Evolutionary conservation across 1,140 invertebrate genomes (phyloP).

Genomic region (Drosophila pachea): DNA sequence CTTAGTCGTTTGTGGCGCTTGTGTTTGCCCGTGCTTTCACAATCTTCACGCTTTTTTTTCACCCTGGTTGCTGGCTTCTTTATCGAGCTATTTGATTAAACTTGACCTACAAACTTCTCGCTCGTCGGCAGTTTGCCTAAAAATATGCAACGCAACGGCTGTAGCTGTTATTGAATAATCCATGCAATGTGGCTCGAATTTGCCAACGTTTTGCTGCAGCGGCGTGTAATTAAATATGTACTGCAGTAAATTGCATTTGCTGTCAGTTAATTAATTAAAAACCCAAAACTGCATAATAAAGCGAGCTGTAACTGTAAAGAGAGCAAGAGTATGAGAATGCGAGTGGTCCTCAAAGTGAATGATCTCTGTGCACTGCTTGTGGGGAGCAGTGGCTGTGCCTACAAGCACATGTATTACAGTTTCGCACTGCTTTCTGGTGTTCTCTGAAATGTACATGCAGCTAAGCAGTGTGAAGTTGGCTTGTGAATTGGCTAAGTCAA

Average conservation of each 20-base stretch:
- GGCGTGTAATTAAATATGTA: slow-evolving; percentile 3
- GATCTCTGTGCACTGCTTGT: slow-evolving; percentile 2
- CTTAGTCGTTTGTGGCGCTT: neutral
- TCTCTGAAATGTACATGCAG: neutral
- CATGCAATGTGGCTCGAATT: slow-evolving; percentile 14
- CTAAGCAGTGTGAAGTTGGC: neutral
- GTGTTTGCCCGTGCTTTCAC: slow-evolving; percentile 24
- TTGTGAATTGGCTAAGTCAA: neutral
- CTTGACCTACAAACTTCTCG: slow-evolving; percentile 60
- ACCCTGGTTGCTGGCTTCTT: slow-evolving; percentile 4
- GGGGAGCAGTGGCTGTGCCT: neutral
- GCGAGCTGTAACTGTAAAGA: neutral
- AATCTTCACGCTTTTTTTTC: slow-evolving; percentile 28
- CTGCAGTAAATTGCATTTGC: slow-evolving; percentile 17
- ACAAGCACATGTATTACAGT: neutral
- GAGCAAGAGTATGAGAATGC: neutral
- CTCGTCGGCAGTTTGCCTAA: neutral
- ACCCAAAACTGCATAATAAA: neutral
- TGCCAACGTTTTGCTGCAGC: neutral
- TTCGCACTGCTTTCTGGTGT: neutral
- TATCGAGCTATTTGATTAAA: slow-evolving; percentile 47
- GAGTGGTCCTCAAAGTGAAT: neutral
- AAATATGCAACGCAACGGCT: slow-evolving; percentile 20
- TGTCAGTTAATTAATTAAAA: slow-evolving; percentile 10
- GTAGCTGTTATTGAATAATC: slow-evolving; percentile 8